Evolutionary conservation across 2,888 invertebrate genomes (phyloP), one percentile per base, ranked within the genome.

Genomic region (Synergus itoensis): DNA sequence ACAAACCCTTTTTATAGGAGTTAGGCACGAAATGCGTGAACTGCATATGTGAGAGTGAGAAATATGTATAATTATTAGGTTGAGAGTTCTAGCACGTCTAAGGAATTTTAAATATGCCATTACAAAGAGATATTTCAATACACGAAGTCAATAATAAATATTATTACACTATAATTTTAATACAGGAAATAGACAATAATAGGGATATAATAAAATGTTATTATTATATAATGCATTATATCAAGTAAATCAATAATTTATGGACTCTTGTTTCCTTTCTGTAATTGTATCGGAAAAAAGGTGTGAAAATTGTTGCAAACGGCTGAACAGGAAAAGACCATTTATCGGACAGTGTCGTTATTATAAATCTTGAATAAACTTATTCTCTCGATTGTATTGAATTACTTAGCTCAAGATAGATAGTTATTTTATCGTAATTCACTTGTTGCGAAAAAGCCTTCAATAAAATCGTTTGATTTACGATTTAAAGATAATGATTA

Each of bases 401-500:
- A 65, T 65, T 65, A 65, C 40, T 65, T 65, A 65, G n/a, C 36
- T n/a, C n/a, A 65, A n/a, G 18, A 8, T 62, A 21, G n/a, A 65
- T 65, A 63, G 16, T 65, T 41, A 64, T 64, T 64, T 9, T 41
- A 36, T 21, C n/a, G 36, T 40, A n/a, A 64, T 64, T n/a, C 36
- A 40, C 41, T 64, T 41, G 0, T 65, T 65, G 64, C 41, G n/a
- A 65, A 65, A 65, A 65, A 40, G 16, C 8, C 63, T 41, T 41
- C 4, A 40, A 40, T 65, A 53, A n/a, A 53, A 53, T 53, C 16
- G 53, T 53, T 14, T 16, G 41, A 40, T 12, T 65, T n/a, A 40
- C n/a, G 9, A n/a, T 5, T 21, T 63, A 41, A 41, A n/a, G 40
- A 7, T 16, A 16, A 64, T 53, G 8, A 7, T n/a, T 53, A n/a